Evolutionary conservation across 2,113 vertebrate genomes (phyloP), one percentile per base, ranked within the genome.

Genomic region (Mormyrus lacerda): DNA sequence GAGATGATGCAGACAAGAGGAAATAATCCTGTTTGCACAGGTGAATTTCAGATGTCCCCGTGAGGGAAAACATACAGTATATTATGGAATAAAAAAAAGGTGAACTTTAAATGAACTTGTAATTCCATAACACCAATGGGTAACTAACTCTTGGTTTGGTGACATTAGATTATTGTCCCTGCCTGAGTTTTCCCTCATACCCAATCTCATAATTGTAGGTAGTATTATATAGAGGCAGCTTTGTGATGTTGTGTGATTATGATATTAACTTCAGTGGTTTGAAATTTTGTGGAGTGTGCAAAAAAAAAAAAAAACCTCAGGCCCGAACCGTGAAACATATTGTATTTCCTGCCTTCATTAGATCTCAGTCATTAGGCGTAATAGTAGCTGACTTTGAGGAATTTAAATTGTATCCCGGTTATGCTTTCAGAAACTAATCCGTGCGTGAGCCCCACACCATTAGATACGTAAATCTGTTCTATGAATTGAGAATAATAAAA

Each of bases 401-500:
- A 76, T 87, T 87, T 69, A 87, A 90, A 90, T 85, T 86, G 61
- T 76, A 85, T 87, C 86, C 47, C 35, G 31, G 58, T 87, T 87
- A 47, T 89, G 53, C 35, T 83, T 89, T 91, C 87, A 13, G 35
- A 42, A 90, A 89, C 92, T 92, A 94, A 92, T 92, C 87, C 90
- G 89, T 88, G 91, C 89, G 89, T 92, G 90, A 90, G 85, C 79
- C 85, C 85, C 90, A 88, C 24, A 91, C 89, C 92, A 79, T 15
- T 90, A 93, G 91, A 91, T 88, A 19, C 0, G 8, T 76, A 91
- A 85, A 91, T 91, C 88, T 84, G 90, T 73, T 90, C 85, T 88
- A 88, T 93, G 90, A 89, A 91, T 93, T 92, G 91, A 92, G 85
- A 50, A 84, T 88, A 61, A 92, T 92, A 88, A 90, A 82, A 91